Evolutionary conservation across 2,797 vertebrate species (phyloP).

Genomic region (Hephaestus fuliginosus): DNA sequence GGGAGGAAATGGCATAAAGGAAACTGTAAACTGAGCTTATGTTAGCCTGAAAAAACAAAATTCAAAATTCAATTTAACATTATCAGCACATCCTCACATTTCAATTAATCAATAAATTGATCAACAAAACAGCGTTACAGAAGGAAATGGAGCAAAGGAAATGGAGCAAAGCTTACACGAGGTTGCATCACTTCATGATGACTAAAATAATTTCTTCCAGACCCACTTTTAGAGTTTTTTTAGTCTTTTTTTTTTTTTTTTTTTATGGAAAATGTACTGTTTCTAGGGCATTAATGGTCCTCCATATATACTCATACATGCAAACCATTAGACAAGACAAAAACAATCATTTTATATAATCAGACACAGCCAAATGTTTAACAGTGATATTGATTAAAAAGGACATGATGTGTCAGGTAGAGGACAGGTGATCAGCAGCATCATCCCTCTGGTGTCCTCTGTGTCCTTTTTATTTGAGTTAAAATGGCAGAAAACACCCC

Average conservation of each 20-base stretch:
- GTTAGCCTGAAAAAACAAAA: no score
- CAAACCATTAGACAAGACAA: not conserved
- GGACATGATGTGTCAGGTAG: fast-evolving
- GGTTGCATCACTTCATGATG: not conserved
- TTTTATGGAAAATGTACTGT: not conserved
- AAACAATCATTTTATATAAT: not conserved
- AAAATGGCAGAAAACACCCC: not conserved
- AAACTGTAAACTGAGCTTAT: no score
- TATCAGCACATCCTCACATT: no score
- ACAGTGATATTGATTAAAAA: not conserved
- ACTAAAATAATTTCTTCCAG: not conserved
- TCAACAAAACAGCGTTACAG: not conserved
- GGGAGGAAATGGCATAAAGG: no score
- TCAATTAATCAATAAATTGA: not conserved
- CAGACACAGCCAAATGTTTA: not conserved
- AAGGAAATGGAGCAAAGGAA: not conserved
- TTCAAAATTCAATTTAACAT: no score
- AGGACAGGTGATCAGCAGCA: slow-evolving; percentile 4
- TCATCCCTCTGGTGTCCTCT: not conserved
- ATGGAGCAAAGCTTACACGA: not conserved
- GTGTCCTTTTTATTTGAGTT: fast-evolving
- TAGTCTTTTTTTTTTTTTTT: not conserved
- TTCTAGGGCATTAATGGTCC: fast-evolving
- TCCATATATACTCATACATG: not conserved
- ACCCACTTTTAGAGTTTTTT: not conserved